Evolutionary conservation across 2,797 vertebrate species (phyloP).

Genomic region (Cryptoblepharus egeriae): DNA sequence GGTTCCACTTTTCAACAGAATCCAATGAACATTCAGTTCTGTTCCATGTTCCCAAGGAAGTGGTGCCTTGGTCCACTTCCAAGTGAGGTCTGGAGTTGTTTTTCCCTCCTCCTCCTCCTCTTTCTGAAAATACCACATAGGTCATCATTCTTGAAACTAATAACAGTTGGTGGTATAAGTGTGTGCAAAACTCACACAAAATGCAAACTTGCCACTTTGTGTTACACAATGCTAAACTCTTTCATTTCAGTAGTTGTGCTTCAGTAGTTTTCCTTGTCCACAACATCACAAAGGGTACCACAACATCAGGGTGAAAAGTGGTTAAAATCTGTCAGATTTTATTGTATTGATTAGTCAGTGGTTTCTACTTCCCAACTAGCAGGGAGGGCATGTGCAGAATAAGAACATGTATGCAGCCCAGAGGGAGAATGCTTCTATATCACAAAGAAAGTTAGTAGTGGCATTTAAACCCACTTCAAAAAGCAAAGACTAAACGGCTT

Average conservation of each 20-base stretch:
- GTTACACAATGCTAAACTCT: not conserved
- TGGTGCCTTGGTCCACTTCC: too few relatives aligned
- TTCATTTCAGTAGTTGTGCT: not conserved
- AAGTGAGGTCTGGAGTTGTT: not conserved
- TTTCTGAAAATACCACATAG: not conserved
- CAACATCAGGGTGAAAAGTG: constrained; percentile 7
- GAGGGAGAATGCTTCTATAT: not conserved
- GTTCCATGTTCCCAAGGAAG: not conserved
- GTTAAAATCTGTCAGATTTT: not conserved
- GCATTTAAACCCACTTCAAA: not conserved
- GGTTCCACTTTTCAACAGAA: too few relatives aligned
- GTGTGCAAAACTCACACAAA: not conserved
- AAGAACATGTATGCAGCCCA: not conserved
- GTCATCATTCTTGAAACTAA: not conserved
- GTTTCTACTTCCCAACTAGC: not conserved
- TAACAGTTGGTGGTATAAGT: not conserved
- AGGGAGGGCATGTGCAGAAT: not conserved
- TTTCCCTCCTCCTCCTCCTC: not conserved
- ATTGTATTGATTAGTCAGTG: not conserved
- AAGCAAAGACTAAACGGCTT: too few relatives aligned
- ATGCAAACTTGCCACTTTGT: not conserved
- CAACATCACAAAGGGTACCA: constrained; percentile 34
- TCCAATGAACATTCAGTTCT: not conserved
- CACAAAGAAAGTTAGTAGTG: not conserved
- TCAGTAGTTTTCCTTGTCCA: too few relatives aligned